A percentile compares a stretch with the other conserved stretches of the same genome.
phyloP scores from a whole-genome alignment of 1,140 invertebrate species.

The Hypothenemus hampei region DNA sequence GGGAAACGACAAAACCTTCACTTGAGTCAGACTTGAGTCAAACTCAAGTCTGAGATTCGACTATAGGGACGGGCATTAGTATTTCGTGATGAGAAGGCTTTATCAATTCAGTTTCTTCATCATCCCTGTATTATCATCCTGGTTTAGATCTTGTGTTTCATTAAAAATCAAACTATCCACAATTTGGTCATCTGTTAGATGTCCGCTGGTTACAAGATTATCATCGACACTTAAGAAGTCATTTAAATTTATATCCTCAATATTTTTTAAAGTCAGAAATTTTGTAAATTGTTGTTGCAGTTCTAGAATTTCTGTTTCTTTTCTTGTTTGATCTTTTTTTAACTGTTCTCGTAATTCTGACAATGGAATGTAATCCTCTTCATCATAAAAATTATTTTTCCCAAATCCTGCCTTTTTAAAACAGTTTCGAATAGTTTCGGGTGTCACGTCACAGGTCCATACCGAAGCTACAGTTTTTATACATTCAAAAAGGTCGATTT shows the following conservation, averaged over 20 bases:
- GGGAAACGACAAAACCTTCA: too few relatives aligned
- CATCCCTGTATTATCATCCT: not conserved
- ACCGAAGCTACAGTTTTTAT: conserved; percentile 3
- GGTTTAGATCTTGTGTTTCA: not conserved
- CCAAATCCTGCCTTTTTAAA: conserved; percentile 15
- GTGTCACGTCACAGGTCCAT: conserved; percentile 15
- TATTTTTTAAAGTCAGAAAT: not conserved
- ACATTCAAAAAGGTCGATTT: not conserved
- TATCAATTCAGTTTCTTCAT: not conserved
- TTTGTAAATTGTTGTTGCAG: not conserved
- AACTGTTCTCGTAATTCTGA: conserved; percentile 1
- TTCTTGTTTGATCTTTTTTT: not conserved
- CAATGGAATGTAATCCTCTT: conserved; percentile 1
- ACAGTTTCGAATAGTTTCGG: conserved; percentile 13
- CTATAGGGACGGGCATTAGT: too few relatives aligned
- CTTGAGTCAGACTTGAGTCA: too few relatives aligned
- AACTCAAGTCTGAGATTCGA: too few relatives aligned
- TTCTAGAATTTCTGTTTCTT: not conserved
- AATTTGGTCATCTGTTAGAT: not conserved
- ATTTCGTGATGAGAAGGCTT: not conserved
- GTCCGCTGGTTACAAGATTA: not conserved
- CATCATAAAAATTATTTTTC: conserved; percentile 2
- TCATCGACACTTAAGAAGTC: not conserved
- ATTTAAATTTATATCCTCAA: not conserved
- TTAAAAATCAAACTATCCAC: too few relatives aligned